A percentile compares a stretch with the other conserved stretches of the same genome.
phyloP scores from a whole-genome alignment of 2,113 vertebrate species.

The Pseudorectes ferrugineus region DNA sequence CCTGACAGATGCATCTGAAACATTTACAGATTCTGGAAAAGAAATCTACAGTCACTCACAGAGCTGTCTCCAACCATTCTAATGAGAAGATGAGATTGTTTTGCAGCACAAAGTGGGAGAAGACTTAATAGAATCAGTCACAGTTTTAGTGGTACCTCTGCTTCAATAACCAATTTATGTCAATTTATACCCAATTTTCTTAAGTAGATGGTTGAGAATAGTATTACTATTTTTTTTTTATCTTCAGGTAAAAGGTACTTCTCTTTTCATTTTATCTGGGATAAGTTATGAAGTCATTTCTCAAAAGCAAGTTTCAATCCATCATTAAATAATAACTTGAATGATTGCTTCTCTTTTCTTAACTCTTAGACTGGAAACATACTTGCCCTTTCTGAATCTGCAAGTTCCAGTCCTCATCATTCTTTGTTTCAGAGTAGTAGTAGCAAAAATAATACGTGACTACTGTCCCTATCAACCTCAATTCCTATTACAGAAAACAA shows the following conservation, averaged over 20 bases:
- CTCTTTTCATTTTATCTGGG: background rate
- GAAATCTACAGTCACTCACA: background rate
- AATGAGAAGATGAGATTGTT: background rate
- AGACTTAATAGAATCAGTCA: background rate
- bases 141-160: background rate
- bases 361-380: background rate
- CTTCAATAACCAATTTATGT: constrained; percentile 1
- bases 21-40: background rate
- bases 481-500: background rate
- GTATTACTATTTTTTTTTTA: background rate
- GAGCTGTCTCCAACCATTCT: background rate
- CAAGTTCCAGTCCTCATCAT: background rate
- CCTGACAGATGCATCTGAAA: background rate
- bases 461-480: background rate
- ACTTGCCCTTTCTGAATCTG: background rate
- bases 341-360: background rate
- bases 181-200: background rate
- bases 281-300: background rate
- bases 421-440: background rate
- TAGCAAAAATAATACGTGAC: background rate
- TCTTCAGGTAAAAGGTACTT: background rate
- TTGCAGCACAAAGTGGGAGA: background rate
- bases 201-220: constrained; percentile 3
- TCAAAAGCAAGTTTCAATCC: background rate
- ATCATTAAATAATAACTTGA: background rate